A percentile compares a stretch with the other conserved stretches of the same genome.
Conservation (phyloP, 2,797 vertebrate genomes). For the Danio albolineatus region DNA sequence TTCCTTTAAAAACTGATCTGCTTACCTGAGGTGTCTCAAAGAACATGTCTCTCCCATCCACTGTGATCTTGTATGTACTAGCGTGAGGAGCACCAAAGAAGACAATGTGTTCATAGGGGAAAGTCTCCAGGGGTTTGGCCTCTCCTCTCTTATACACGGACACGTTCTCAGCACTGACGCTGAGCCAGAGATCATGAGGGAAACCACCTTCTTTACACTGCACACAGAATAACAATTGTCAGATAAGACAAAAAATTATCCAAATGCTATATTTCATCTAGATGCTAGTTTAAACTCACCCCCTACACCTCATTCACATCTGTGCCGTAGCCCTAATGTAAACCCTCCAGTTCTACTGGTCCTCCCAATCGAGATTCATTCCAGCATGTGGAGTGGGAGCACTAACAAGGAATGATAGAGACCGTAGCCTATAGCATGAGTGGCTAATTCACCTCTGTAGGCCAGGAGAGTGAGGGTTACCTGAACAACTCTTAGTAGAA, state of each 20-base stretch:
- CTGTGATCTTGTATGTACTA: constrained; percentile 92
- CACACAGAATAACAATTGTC: constrained; percentile 26
- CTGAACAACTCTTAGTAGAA: no score
- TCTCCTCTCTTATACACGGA: constrained; percentile 92
- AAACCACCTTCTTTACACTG: constrained; percentile 95
- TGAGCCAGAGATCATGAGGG: constrained; percentile 92
- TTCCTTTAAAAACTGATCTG: background rate
- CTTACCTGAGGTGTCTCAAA: constrained; percentile 91
- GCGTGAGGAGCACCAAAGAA: constrained; percentile 92
- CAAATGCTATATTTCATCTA: background rate
- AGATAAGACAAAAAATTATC: background rate
- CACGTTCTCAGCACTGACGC: constrained; percentile 91
- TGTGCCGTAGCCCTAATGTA: no score
- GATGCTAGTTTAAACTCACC: background rate
- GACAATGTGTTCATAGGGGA: constrained; percentile 92
- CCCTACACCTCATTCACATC: no score
- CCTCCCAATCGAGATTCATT: no score
- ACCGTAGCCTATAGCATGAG: no score
- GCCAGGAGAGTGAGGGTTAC: no score
- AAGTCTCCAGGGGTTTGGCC: constrained; percentile 89
- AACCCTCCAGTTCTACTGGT: no score
- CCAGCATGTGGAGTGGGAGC: no score
- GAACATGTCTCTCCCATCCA: constrained; percentile 93
- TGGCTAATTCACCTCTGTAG: no score
- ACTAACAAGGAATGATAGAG: no score